A percentile compares a stretch with the other conserved stretches of the same genome.
These are phyloP conservation scores for Dastarcus helophoroides DNA, from an alignment of 2,888 invertebrate species.

Conservation along the genomic window DNA sequence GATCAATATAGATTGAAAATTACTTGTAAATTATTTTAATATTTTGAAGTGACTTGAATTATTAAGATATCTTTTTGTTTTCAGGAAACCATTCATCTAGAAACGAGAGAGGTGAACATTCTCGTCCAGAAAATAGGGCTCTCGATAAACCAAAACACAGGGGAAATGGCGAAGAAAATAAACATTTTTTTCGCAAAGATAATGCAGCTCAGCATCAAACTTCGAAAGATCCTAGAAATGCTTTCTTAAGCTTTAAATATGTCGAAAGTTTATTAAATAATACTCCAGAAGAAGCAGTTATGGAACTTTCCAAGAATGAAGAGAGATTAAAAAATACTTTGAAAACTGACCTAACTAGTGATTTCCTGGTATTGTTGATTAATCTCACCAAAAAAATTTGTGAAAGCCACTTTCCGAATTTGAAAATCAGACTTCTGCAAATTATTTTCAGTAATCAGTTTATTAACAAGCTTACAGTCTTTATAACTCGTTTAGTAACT, in stretches of 20 bases:
- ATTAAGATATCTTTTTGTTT: too few relatives aligned
- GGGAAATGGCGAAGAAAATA: too few relatives aligned
- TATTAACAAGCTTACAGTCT: conserved; percentile 15
- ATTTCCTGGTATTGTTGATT: conserved; percentile 40
- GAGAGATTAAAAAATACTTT: conserved; percentile 40
- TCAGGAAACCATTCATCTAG: too few relatives aligned
- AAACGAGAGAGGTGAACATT: too few relatives aligned
- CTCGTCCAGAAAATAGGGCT: too few relatives aligned
- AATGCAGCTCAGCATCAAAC: too few relatives aligned
- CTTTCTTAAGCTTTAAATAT: conserved; percentile 36
- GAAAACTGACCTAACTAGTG: conserved; percentile 37
- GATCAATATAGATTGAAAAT: too few relatives aligned
- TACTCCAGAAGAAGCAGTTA: conserved; percentile 35
- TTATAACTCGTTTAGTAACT: conserved; percentile 15
- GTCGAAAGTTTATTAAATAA: conserved; percentile 36
- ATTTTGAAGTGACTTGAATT: too few relatives aligned
- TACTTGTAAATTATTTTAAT: too few relatives aligned
- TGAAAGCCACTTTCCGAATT: conserved; percentile 21
- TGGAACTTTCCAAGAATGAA: conserved; percentile 35
- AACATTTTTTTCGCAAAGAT: too few relatives aligned
- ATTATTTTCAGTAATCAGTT: conserved; percentile 16
- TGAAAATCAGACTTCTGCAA: conserved; percentile 17
- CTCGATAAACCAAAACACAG: too few relatives aligned
- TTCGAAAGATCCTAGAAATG: too few relatives aligned
- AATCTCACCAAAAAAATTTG: conserved; percentile 38